Base-by-base conservation (phyloP, 2,113 vertebrate genomes). In the Cyrtonyx montezumae region DNA sequence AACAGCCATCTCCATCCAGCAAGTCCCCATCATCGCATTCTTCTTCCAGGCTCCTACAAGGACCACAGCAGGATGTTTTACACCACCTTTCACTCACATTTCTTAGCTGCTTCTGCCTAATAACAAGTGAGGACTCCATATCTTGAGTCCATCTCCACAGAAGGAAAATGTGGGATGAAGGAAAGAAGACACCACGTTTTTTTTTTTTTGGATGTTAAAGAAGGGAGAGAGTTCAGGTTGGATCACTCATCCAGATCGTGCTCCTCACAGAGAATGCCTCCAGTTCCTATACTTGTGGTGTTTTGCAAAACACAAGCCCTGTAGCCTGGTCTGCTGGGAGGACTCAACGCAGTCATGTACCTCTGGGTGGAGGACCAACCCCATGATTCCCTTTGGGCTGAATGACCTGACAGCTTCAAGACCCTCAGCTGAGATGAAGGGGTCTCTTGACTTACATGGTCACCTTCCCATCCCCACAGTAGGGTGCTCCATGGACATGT, bases 11-110 rank as follows among this genome's bases (percentile, higher is more conserved):
- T 56, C 98, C 98, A 34, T 98, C 98, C 95, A 99, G 43, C 76
- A 99, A 97, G 90, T 99, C 98, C 32, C 98, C 97, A 78, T 99
- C 99, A 73, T 99, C 99, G 32, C 99, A 99, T 84, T 99, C 98
- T 76, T 99, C 99, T 40, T 95, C 97, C 49, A 97, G 81, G 59
- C 53, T 97, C 96, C 99, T 99, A 67, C 69, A 34, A 86, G 48
- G 36, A 68, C 37, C 59, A 62, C 16, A 91, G 56, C 3, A 46
- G 82, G 37, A 88, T 4, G 2, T 18, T 62, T 73, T 79, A 69
- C 19, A 55, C 2, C 34, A 42, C 45, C 37, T 73, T 63, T 59
- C 65, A 65, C 36, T 67, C 63, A 66, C 9, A 14, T 7, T 28
- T 21, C 34, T 26, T 19, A 9, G 30, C 8, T 65, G 16, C 26